Evolutionary conservation across 2,888 invertebrate species (phyloP), one percentile per base, ranked within the genome.

Genomic region (Auanema sp.): DNA sequence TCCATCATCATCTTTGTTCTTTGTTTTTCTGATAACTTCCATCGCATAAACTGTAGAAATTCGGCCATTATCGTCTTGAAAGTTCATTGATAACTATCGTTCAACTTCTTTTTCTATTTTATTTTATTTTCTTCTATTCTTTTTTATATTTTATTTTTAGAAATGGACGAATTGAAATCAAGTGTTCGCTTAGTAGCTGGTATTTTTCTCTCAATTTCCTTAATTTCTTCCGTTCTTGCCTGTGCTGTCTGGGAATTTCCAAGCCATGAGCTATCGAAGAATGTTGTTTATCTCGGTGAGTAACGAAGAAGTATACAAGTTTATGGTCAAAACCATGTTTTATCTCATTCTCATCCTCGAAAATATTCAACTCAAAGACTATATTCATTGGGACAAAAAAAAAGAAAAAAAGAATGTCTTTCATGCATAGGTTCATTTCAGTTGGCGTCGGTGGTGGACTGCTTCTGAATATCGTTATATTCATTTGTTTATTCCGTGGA

Each of bases 201-300:
- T 6, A 21, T 62, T 4, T 62, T 62, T 49, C 62, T 56, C 21
- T 62, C 56, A n/a, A 42, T 62, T 44, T 62, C 62, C 21, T 40
- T 62, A 5, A 50, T 62, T 11, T 44, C 56, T 12, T 50, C 56
- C 6, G 49, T 62, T 10, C 41, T 56, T 12, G 62, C 62, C 24
- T 62, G 62, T 51, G 56, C 57, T 18, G 16, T 62, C 5, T 62
- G 62, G 62, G 62, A 62, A 40, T 57, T 62, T 42, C 24, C 62
- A 12, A 24, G 16, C 18, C 62, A 62, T 24, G 23, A 41, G 8
- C 1, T 44, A 11, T 14, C n/a, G n/a, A 52, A 62, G 14, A 62
- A 62, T 40, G n/a, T 18, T 23, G 18, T 57, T 40, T 62, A 56
- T 40, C 40, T 43, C 41, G 50, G 62, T 62, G 18, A 18, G 33